Conservation (phyloP, 1,140 invertebrate genomes). For the Nephila pilipes region DNA sequence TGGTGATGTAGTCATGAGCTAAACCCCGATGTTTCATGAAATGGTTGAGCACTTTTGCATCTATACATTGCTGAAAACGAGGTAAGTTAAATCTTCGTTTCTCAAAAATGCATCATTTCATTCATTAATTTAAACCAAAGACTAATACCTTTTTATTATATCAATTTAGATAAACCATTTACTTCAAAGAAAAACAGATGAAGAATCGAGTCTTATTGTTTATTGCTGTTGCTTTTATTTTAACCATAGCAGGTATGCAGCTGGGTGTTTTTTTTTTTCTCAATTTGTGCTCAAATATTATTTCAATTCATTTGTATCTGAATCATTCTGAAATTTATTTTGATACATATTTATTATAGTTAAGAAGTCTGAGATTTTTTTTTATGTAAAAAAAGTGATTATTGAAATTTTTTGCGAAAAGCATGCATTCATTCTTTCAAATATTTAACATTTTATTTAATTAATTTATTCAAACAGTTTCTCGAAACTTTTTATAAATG, state of each 20-base stretch:
- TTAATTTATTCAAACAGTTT: too few relatives aligned
- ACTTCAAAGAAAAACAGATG: neutral
- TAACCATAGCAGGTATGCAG: neutral
- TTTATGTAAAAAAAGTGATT: too few relatives aligned
- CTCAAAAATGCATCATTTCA: neutral
- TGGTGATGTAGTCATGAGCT: conserved; percentile 1
- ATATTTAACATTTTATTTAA: too few relatives aligned
- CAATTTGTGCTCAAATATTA: too few relatives aligned
- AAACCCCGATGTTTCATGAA: neutral
- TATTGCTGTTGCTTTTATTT: neutral
- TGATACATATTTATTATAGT: too few relatives aligned
- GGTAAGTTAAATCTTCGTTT: neutral
- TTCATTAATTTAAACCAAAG: neutral
- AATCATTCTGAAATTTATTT: too few relatives aligned
- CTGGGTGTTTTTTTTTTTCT: too few relatives aligned
- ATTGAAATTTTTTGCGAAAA: too few relatives aligned
- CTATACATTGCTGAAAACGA: neutral
- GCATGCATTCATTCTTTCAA: too few relatives aligned
- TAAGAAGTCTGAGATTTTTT: too few relatives aligned
- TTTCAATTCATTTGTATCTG: too few relatives aligned
- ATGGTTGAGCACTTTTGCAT: neutral
- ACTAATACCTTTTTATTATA: neutral
- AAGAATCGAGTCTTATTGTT: neutral
- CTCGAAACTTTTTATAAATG: too few relatives aligned
- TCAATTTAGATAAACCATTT: neutral